A percentile compares a stretch with the other conserved stretches of the same genome.
phyloP scores from a whole-genome alignment of 2,888 invertebrate genomes.

The Microctonus aethiopoides region DNA sequence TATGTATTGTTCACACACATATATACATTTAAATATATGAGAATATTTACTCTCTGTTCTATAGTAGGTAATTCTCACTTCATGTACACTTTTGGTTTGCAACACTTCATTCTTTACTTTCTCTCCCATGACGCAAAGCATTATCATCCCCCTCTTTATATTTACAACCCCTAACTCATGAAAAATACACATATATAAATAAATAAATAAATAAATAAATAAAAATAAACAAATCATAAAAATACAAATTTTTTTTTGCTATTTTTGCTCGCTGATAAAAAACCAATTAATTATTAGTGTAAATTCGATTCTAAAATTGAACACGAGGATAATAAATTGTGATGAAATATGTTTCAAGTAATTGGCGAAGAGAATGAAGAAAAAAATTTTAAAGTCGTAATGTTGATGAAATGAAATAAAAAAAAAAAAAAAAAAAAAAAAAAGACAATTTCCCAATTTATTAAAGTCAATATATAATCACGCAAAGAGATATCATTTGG shows the following conservation, averaged over 20 bases:
- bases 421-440: neutral
- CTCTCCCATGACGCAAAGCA: neutral
- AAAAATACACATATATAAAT: too few species aligned
- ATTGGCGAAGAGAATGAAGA: neutral
- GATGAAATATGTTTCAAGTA: neutral
- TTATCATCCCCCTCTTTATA: neutral
- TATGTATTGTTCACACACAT: slow-evolving; percentile 48
- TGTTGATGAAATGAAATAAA: neutral
- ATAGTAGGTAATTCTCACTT: neutral
- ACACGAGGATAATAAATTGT: too few species aligned
- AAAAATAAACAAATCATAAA: too few species aligned
- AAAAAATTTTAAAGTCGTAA: neutral
- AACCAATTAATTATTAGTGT: neutral
- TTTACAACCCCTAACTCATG: neutral
- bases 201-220: neutral
- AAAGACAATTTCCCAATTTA: neutral
- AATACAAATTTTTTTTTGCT: too few species aligned
- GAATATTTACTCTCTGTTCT: too few species aligned
- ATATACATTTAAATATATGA: too few species aligned
- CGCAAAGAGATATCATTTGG: slow-evolving; percentile 13
- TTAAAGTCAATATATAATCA: slow-evolving; percentile 12
- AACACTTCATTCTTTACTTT: neutral
- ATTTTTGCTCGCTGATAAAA: neutral
- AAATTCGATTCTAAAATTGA: too few species aligned
- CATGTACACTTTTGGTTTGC: neutral